Evolutionary conservation across 2,797 vertebrate genomes (phyloP).

Genomic region (Dermochelys coriacea): DNA sequence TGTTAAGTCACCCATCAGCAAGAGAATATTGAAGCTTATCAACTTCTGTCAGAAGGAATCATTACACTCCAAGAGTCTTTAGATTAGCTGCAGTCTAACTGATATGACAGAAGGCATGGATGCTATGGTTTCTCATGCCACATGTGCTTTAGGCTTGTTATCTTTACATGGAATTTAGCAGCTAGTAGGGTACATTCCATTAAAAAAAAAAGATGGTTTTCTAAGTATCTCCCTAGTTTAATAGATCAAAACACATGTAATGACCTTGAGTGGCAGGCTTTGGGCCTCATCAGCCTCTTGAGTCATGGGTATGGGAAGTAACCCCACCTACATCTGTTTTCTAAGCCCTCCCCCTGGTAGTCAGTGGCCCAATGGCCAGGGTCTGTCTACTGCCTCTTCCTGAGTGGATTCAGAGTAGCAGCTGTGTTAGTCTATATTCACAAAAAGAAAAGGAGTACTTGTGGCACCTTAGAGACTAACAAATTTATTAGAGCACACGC

Average conservation of each 20-base stretch:
- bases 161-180: background rate
- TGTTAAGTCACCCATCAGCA: background rate
- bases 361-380: too few relatives aligned
- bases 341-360: too few relatives aligned
- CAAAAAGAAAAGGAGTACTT: too few relatives aligned
- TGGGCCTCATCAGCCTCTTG: too few relatives aligned
- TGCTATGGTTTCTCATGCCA: background rate
- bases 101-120: rapidly evolving
- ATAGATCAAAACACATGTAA: constrained; percentile 24
- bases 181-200: background rate
- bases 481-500: too few relatives aligned
- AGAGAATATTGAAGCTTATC: background rate
- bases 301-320: too few relatives aligned
- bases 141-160: background rate
- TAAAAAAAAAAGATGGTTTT: constrained; percentile 9
- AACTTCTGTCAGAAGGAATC: background rate
- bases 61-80: background rate
- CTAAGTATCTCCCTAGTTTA: background rate
- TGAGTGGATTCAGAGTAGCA: too few relatives aligned
- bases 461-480: too few relatives aligned
- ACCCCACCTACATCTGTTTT: too few relatives aligned
- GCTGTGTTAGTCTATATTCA: too few relatives aligned
- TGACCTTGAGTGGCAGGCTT: too few relatives aligned
- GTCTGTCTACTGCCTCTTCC: too few relatives aligned
- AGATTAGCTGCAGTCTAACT: background rate